Evolutionary conservation across 2,888 invertebrate species (phyloP).

Genomic region (Ferdinandea cuprea): DNA sequence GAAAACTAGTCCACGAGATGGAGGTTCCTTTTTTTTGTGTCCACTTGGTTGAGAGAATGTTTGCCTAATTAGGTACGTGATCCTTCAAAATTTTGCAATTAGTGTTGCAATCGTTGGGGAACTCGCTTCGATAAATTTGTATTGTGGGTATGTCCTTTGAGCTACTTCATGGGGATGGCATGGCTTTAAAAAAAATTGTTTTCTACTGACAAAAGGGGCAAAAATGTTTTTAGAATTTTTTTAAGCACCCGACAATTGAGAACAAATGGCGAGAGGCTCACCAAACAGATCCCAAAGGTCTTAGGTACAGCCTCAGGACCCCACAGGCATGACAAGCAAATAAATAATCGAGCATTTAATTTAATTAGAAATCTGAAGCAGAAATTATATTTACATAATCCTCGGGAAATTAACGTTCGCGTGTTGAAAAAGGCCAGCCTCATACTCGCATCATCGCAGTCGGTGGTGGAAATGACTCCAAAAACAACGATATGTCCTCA

Average conservation of each 20-base stretch:
- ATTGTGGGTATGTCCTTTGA: too few species aligned
- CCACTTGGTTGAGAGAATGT: neutral
- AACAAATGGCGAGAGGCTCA: slow-evolving; percentile 6
- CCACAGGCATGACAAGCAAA: slow-evolving; percentile 43
- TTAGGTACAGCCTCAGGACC: neutral
- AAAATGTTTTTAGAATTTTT: too few species aligned
- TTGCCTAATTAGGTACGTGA: slow-evolving; percentile 13
- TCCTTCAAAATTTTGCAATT: slow-evolving; percentile 29
- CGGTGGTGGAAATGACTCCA: neutral
- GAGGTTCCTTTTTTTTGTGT: neutral
- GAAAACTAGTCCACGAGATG: neutral
- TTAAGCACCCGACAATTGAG: slow-evolving; percentile 18
- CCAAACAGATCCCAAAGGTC: neutral
- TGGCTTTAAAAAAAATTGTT: too few species aligned
- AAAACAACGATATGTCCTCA: slow-evolving; percentile 8
- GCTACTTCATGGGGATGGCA: too few species aligned
- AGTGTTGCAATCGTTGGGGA: neutral
- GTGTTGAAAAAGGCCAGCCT: slow-evolving; percentile 33
- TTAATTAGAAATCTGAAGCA: slow-evolving; percentile 75
- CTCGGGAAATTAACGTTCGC: slow-evolving; percentile 67
- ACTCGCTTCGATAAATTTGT: slow-evolving; percentile 2
- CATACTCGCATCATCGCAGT: slow-evolving; percentile 11
- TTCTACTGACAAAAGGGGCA: too few species aligned
- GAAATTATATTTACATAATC: slow-evolving; percentile 75
- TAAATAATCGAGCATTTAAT: slow-evolving; percentile 75